Evolutionary conservation across 2,888 invertebrate species (phyloP), one percentile per base, ranked within the genome.

Genomic region (Encarsia formosa): DNA sequence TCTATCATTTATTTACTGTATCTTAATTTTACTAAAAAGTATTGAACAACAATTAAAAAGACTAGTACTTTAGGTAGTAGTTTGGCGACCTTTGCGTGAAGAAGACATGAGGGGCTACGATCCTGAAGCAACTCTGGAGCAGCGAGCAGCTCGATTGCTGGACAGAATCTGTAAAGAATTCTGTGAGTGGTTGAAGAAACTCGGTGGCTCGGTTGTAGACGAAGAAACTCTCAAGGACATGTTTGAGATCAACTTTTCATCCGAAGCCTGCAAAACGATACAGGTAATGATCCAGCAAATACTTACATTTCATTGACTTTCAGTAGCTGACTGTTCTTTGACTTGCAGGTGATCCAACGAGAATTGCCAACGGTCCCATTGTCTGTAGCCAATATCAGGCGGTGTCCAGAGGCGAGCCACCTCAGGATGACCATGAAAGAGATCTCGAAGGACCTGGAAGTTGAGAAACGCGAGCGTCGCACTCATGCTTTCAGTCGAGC

Each of bases 341-440:
- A 26, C 31, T 19, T 16, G 9, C 41, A 71, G 68, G 77, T 83
- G 1, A 66, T 77, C 26, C 69, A 82, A 3, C 79, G 77, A 62
- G 82, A 84, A 66, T 68, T 84, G 65, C 80, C 82, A 1, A 76
- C 79, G 32, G 77, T 85, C 13, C 78, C 82, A 29, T 76, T 78
- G 49, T 74, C 75, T 58, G 75, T 84, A 3, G 84, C 84, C 0
- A 65, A 68, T 13, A 69, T 75, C 4, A 76, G 79, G 31, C 74
- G 76, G 49, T 71, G 76, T 57, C 77, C 77, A 1, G 68, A 78
- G 63, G 81, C 82, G 64, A 65, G 63, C 49, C 78, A 78, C 61
- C 72, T 78, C 3, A 71, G 71, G 11, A 77, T 77, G 39, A 75
- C 82, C 2, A 77, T 75, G 53, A 71, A 75, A 11, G 79, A 80